Evolutionary conservation across 2,888 invertebrate species (phyloP), one percentile per base, ranked within the genome.

Genomic region (Oscheius sp.): DNA sequence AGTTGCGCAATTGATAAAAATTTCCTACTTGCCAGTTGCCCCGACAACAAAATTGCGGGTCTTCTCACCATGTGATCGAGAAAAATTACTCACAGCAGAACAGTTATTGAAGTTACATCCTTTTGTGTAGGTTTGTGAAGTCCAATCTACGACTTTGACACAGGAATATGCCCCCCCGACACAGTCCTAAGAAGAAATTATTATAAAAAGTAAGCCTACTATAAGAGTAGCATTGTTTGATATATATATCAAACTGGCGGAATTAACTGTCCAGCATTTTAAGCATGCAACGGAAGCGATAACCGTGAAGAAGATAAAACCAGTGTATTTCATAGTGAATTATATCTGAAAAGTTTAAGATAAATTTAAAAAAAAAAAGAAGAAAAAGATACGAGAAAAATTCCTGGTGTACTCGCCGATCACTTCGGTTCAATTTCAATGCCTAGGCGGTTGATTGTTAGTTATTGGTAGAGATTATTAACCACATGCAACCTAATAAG

Each of bases 51-150:
- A 24, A n/a, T n/a, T 33, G 32, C 49, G 30, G 22, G 49, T 32
- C 26, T 49, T 62, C 49, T 45, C 49, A 45, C 30, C n/a, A 2
- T 30, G 17, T n/a, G 28, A 24, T 22, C 32, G 14, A 4, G 14
- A 1, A 12, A 22, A 47, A 47, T 22, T 47, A 12, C 22, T 24
- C 24, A n/a, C n/a, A 17, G 3, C 47, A 4, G 20, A 33, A 26
- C 62, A 62, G 62, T 62, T 62, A n/a, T 17, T 20, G 9, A 22
- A 14, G n/a, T 22, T 47, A 28, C 62, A 62, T n/a, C 47, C 47
- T 45, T 62, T 62, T 8, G 30, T 12, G 49, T 49, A 62, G 4
- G 32, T 12, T 30, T 32, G 20, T 2, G 22, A 9, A 28, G 49
- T 30, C 30, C 32, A 47, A 33, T 62, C 62, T 9, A 47, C 22